phyloP scores from a whole-genome alignment of 2,113 vertebrate genomes.

The Atractosteus spatula region DNA sequence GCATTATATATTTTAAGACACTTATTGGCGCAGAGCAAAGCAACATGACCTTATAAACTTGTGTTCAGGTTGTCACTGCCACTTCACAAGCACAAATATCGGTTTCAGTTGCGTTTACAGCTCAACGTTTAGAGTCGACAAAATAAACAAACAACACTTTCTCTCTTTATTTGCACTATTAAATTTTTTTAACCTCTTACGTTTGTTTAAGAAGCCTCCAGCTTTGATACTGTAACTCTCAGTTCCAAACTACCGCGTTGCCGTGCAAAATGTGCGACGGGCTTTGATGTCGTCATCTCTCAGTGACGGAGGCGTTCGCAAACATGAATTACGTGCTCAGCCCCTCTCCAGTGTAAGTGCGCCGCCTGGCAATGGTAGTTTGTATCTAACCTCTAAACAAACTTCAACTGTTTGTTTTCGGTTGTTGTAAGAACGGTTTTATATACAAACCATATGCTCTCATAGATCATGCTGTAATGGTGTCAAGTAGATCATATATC shows the following conservation, averaged over 20 bases:
- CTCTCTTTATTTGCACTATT: not conserved
- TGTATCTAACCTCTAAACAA: no score
- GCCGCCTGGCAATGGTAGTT: not conserved
- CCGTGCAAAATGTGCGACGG: slow-evolving; percentile 18
- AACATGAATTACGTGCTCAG: no score
- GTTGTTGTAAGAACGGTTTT: not conserved
- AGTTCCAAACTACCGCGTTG: slow-evolving; percentile 34
- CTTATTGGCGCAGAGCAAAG: no score
- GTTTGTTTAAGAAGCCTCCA: not conserved
- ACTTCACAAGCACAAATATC: not conserved
- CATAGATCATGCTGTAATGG: no score
- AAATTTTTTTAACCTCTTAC: not conserved
- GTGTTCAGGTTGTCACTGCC: not conserved
- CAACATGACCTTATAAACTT: no score
- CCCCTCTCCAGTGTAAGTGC: not conserved
- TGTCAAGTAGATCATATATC: no score
- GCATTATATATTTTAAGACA: no score
- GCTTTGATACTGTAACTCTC: not conserved
- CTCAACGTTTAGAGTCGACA: slow-evolving; percentile 19
- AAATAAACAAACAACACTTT: accelerated
- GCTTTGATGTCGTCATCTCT: slow-evolving; percentile 16
- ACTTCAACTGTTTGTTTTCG: not conserved
- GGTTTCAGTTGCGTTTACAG: not conserved
- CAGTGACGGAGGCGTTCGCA: no score
- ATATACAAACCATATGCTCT: not conserved